These are phyloP conservation scores for Hemichromis elongatus DNA, from an alignment of 2,113 vertebrate species.

Conservation along the genomic window DNA sequence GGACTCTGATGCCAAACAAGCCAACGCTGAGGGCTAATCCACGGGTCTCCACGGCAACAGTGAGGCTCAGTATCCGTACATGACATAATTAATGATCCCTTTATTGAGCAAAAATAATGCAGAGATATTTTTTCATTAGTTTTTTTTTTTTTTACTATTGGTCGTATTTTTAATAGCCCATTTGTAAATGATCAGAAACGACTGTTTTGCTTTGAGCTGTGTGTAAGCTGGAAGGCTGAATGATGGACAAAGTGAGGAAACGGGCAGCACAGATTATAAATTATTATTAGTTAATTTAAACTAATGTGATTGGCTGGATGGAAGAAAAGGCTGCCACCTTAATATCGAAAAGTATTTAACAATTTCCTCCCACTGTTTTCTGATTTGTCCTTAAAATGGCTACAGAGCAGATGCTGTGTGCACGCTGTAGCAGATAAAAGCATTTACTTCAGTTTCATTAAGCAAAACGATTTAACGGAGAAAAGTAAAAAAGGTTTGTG, in stretches of 20 bases:
- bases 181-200: neutral
- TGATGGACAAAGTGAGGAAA: neutral
- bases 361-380: neutral
- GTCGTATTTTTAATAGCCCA: neutral
- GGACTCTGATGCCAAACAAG: conserved; percentile 12
- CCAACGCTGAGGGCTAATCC: conserved; percentile 64
- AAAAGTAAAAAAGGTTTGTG: neutral
- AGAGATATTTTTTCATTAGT: neutral
- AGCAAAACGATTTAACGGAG: neutral
- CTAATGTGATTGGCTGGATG: neutral
- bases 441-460: neutral
- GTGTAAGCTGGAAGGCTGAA: neutral
- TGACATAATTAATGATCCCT: neutral
- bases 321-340: neutral
- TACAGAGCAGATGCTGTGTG: neutral
- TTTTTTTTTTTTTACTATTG: neutral
- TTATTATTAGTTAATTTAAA: neutral
- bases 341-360: neutral
- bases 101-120: neutral
- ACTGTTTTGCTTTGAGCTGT: neutral
- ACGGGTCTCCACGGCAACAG: neutral
- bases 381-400: neutral
- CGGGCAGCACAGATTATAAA: neutral
- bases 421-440: neutral
- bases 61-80: neutral